A percentile compares a stretch with the other conserved stretches of the same genome.
Conservation (phyloP, 2,113 vertebrate genomes). For the Phoxinus phoxinus region DNA sequence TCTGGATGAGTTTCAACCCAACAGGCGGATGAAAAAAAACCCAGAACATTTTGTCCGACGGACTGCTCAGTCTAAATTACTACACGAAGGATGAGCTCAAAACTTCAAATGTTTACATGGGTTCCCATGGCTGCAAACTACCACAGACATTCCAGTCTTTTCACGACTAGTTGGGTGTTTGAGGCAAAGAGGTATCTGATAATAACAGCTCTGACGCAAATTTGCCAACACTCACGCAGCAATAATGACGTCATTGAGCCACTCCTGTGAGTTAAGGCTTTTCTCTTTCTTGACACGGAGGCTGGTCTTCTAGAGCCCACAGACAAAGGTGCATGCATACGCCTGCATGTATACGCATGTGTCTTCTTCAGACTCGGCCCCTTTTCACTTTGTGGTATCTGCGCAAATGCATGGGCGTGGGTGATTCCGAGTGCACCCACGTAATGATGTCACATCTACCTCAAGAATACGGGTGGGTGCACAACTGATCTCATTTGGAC, state of each 20-base stretch:
- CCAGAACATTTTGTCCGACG: background rate
- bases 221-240: constrained; percentile 25
- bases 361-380: constrained; percentile 45
- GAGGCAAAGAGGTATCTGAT: constrained; percentile 30
- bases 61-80: background rate
- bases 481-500: constrained; percentile 58
- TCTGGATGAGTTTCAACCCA: constrained; percentile 11
- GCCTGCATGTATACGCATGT: constrained; percentile 31
- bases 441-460: constrained; percentile 64
- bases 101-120: constrained; percentile 48
- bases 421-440: constrained; percentile 65
- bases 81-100: background rate
- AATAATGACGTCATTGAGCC: constrained; percentile 36
- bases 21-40: background rate
- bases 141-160: constrained; percentile 36
- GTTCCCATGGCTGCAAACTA: constrained; percentile 39
- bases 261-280: constrained; percentile 26
- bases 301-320: constrained; percentile 16
- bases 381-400: constrained; percentile 44
- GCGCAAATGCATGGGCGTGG: constrained; percentile 57
- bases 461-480: constrained; percentile 60
- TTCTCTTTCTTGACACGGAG: constrained; percentile 18
- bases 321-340: constrained; percentile 41
- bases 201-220: constrained; percentile 46
- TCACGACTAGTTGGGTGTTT: constrained; percentile 31